Evolutionary conservation across 2,888 invertebrate genomes (phyloP).

Genomic region (Hedya salicella): DNA sequence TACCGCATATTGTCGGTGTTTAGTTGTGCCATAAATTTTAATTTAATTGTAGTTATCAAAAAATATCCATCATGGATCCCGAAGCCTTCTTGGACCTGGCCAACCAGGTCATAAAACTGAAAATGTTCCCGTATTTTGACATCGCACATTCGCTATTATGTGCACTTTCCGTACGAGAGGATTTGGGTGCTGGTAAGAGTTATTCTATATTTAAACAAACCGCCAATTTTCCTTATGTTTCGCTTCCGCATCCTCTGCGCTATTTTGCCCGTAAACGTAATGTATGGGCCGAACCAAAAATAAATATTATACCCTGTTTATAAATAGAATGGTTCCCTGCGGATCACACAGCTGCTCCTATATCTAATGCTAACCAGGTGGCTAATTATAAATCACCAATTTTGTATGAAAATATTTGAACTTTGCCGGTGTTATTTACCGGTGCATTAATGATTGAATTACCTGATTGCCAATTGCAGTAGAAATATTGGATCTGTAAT

Average conservation of each 20-base stretch:
- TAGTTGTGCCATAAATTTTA: slow-evolving; percentile 69
- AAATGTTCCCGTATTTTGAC: slow-evolving; percentile 99
- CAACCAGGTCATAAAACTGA: slow-evolving; percentile 98
- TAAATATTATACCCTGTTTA: slow-evolving; percentile 73
- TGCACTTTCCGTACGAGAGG: slow-evolving; percentile 97
- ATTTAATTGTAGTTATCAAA: slow-evolving; percentile 53
- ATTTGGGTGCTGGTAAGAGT: slow-evolving; percentile 94
- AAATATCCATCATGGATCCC: slow-evolving; percentile 91
- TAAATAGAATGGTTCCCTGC: slow-evolving; percentile 74
- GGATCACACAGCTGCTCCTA: slow-evolving; percentile 51
- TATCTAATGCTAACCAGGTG: slow-evolving; percentile 42
- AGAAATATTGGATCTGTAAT: background rate
- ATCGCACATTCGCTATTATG: slow-evolving; percentile 98
- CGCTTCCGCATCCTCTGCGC: slow-evolving; percentile 60
- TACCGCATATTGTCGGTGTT: slow-evolving; percentile 80
- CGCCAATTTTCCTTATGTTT: slow-evolving; percentile 52
- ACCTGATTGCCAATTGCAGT: background rate
- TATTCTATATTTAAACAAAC: slow-evolving; percentile 58
- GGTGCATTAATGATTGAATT: background rate
- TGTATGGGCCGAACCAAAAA: slow-evolving; percentile 65
- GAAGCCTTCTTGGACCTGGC: slow-evolving; percentile 99
- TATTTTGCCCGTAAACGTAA: slow-evolving; percentile 49
- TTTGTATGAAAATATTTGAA: slow-evolving; percentile 17
- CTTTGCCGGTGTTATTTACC: slow-evolving; percentile 7
- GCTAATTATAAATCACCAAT: slow-evolving; percentile 24